Percentiles rank a stretch among this genome's conserved stretches.
These are phyloP conservation scores for Nasua narica DNA, from an alignment of 2,797 vertebrate genomes.

Conservation along the genomic window DNA sequence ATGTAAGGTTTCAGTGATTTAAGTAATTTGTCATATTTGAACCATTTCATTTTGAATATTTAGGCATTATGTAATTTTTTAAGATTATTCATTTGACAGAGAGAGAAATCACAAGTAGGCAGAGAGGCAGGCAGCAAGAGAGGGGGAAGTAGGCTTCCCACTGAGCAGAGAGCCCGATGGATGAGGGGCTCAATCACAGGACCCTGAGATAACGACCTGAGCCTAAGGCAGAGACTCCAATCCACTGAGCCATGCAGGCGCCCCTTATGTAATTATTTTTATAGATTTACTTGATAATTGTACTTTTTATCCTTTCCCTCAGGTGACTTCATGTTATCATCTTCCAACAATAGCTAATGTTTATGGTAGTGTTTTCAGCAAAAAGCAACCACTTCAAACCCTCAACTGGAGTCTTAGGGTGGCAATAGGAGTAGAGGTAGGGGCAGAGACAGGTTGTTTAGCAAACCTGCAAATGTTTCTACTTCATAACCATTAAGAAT, in stretches of 20 bases:
- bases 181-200: no score
- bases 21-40: neutral
- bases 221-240: no score
- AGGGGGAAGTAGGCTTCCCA: no score
- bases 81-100: no score
- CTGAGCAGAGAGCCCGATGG: no score
- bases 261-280: neutral
- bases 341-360: constrained; percentile 34
- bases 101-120: no score
- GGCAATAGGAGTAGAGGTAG: rapidly evolving
- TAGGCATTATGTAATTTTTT: neutral
- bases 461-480: neutral
- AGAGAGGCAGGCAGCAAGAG: no score
- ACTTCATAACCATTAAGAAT: constrained; percentile 39
- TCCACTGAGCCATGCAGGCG: no score
- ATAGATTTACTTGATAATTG: neutral
- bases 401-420: neutral
- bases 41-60: neutral
- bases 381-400: constrained; percentile 44
- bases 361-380: constrained; percentile 3
- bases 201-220: no score
- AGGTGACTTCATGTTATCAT: neutral
- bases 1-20: neutral
- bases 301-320: neutral
- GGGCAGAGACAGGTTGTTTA: constrained; percentile 38